phyloP scores from a whole-genome alignment of 2,888 invertebrate species.

The Cataglyphis livida region DNA sequence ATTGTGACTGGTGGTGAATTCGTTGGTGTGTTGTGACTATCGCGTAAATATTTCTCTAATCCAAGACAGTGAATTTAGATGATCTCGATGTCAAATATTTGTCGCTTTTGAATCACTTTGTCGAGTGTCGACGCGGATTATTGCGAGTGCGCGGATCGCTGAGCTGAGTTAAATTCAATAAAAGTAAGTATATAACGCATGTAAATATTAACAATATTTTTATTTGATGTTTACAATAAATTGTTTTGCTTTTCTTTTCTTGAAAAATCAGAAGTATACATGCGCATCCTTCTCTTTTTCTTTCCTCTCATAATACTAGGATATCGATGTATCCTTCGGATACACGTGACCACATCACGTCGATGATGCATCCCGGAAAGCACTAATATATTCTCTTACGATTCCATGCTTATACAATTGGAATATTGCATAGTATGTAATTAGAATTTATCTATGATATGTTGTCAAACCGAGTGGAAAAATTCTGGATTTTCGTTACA shows the following conservation, averaged over 20 bases:
- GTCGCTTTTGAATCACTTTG: slow-evolving; percentile 76
- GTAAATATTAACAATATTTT: neutral
- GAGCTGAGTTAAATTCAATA: slow-evolving; percentile 53
- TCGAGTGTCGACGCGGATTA: slow-evolving; percentile 77
- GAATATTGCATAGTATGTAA: neutral
- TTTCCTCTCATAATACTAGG: neutral
- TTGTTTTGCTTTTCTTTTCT: neutral
- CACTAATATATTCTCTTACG: slow-evolving; percentile 2
- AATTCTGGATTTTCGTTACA: slow-evolving; percentile 46
- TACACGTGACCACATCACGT: slow-evolving; percentile 34
- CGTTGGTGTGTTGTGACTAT: slow-evolving; percentile 41
- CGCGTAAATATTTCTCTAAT: slow-evolving; percentile 17
- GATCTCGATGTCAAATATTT: slow-evolving; percentile 77
- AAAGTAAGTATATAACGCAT: slow-evolving; percentile 61
- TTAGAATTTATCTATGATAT: neutral
- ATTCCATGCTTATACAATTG: neutral
- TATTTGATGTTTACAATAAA: neutral
- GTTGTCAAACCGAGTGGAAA: neutral
- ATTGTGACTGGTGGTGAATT: slow-evolving; percentile 49
- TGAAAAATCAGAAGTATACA: neutral
- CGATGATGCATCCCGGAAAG: slow-evolving; percentile 24
- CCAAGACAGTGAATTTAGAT: slow-evolving; percentile 56
- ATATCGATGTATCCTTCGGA: slow-evolving; percentile 14
- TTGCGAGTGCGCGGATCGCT: slow-evolving; percentile 59
- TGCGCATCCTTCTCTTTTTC: neutral